phyloP scores from a whole-genome alignment of 2,113 vertebrate genomes.

The Monopterus albus region DNA sequence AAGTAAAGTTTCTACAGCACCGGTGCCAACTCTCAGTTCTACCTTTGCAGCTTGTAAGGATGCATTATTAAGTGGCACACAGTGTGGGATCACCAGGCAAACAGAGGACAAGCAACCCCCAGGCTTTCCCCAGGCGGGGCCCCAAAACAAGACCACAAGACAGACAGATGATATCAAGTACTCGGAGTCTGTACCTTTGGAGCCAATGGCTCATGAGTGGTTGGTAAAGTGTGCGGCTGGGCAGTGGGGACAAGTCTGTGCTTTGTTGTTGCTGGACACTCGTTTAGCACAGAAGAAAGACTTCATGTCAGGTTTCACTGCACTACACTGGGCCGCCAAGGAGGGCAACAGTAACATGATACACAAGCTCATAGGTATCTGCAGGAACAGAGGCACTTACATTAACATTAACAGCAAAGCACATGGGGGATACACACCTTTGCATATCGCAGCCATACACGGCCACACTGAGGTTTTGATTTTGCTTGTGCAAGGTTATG shows the following conservation, averaged over 20 bases:
- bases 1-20: constrained; percentile 52
- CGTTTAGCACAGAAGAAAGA: constrained; percentile 86
- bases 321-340: constrained; percentile 96
- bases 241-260: constrained; percentile 88
- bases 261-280: constrained; percentile 85
- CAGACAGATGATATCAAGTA: constrained; percentile 73
- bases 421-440: constrained; percentile 90
- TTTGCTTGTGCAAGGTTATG: constrained; percentile 84
- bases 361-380: constrained; percentile 82
- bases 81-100: constrained; percentile 52
- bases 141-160: constrained; percentile 63
- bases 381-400: constrained; percentile 69
- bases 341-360: constrained; percentile 87
- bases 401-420: constrained; percentile 88
- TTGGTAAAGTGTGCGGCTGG: constrained; percentile 86
- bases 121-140: constrained; percentile 62
- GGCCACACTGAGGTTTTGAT: constrained; percentile 81
- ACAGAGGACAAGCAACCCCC: constrained; percentile 39
- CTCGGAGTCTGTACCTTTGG: constrained; percentile 82
- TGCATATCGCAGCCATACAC: constrained; percentile 94
- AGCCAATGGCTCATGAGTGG: constrained; percentile 90
- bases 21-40: constrained; percentile 6
- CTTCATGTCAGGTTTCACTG: constrained; percentile 94
- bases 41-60: constrained; percentile 9
- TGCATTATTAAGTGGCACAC: constrained; percentile 37